Percentiles rank a stretch among this genome's conserved stretches.
phyloP scores from a whole-genome alignment of 2,888 invertebrate genomes.

The Torymus tubicola region DNA sequence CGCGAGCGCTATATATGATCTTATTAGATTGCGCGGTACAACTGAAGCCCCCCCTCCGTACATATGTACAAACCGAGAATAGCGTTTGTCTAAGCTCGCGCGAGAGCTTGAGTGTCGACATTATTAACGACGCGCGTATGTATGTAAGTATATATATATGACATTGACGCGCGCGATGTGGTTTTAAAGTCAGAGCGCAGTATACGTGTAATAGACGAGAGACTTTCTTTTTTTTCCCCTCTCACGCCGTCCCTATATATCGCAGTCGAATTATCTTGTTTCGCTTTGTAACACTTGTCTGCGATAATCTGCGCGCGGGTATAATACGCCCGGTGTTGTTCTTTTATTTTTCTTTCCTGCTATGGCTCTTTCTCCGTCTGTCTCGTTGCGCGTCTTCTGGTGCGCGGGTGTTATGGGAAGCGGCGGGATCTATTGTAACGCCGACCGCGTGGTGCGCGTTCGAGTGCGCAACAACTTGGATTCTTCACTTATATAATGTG shows the following conservation, averaged over 20 bases:
- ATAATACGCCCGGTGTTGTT: neutral
- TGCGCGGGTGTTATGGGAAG: slow-evolving; percentile 8
- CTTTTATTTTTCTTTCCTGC: neutral
- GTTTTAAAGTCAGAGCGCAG: too few species aligned
- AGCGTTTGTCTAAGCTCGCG: slow-evolving; percentile 6
- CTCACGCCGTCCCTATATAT: neutral
- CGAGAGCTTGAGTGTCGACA: slow-evolving; percentile 25
- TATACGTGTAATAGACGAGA: too few species aligned
- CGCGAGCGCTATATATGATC: slow-evolving; percentile 19
- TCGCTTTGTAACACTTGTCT: slow-evolving; percentile 34
- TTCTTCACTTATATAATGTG: neutral
- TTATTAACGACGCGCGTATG: slow-evolving; percentile 25
- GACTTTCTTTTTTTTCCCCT: slow-evolving; percentile 1
- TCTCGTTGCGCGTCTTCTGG: too few species aligned
- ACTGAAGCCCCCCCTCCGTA: neutral
- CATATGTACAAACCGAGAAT: neutral
- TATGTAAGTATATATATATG: too few species aligned
- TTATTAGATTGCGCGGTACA: slow-evolving; percentile 32
- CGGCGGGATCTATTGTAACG: neutral
- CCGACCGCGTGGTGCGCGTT: neutral
- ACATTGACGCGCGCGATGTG: too few species aligned
- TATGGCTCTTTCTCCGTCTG: neutral
- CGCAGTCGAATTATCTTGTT: slow-evolving; percentile 30
- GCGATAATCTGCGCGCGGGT: slow-evolving; percentile 24
- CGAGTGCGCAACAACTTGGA: neutral